A percentile compares a stretch with the other conserved stretches of the same genome.
These are phyloP conservation scores for Phrynocephalus versicolor DNA, from an alignment of 2,113 vertebrate species.

Conservation along the genomic window DNA sequence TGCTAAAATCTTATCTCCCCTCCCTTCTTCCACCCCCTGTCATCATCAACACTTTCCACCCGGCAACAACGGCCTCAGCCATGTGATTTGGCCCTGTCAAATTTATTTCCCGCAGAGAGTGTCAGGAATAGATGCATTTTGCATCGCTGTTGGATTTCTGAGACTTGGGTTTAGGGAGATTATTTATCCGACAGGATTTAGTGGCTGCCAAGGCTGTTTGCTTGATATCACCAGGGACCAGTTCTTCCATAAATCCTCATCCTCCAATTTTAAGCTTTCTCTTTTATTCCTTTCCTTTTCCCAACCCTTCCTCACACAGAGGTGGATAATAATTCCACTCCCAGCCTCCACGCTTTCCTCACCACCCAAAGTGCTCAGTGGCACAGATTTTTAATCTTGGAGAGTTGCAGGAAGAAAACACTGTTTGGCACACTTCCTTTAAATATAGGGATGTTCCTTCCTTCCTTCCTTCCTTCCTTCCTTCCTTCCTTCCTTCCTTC, in stretches of 20 bases:
- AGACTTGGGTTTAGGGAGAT: constrained; percentile 56
- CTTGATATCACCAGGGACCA: constrained; percentile 41
- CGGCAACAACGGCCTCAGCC: not conserved
- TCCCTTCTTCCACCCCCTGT: no score
- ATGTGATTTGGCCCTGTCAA: not conserved
- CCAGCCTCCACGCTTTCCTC: not conserved
- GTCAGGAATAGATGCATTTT: constrained; percentile 44
- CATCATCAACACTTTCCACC: no score
- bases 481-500: not conserved
- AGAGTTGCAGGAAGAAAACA: constrained; percentile 6
- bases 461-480: not conserved
- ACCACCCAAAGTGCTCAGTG: constrained; percentile 35
- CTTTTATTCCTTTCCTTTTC: not conserved
- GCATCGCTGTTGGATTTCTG: constrained; percentile 50
- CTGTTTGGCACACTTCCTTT: constrained; percentile 14
- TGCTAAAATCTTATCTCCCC: no score
- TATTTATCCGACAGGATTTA: constrained; percentile 61
- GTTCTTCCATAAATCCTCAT: constrained; percentile 61
- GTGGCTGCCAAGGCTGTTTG: constrained; percentile 54
- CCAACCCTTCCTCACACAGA: constrained; percentile 16
- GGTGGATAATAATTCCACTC: not conserved
- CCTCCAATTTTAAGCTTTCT: constrained; percentile 33
- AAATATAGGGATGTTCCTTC: not conserved
- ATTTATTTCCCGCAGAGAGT: constrained; percentile 17
- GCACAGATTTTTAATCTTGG: constrained; percentile 48